Evolutionary conservation across 2,113 vertebrate genomes (phyloP).

Genomic region (Sceloporus undulatus): DNA sequence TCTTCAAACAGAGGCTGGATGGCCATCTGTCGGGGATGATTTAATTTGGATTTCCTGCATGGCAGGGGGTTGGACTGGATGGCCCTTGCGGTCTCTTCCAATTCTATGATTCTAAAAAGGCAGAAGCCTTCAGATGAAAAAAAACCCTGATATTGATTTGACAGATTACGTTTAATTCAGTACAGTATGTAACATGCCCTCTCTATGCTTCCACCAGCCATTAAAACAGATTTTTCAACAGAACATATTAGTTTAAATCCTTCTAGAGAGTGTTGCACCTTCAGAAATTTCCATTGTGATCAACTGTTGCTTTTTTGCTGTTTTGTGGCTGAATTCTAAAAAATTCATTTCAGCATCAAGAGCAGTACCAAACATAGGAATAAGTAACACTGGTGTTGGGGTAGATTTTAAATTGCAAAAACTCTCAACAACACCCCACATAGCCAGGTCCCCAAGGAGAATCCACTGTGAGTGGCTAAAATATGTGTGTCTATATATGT

Average conservation of each 20-base stretch:
- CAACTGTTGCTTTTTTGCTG: not conserved
- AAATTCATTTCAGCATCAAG: not conserved
- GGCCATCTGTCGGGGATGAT: too few species aligned
- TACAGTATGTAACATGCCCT: not conserved
- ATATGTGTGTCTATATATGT: too few species aligned
- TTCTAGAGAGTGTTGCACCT: not conserved
- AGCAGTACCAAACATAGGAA: not conserved
- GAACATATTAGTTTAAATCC: not conserved
- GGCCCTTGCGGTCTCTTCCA: too few species aligned
- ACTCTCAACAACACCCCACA: too few species aligned
- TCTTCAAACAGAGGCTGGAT: too few species aligned
- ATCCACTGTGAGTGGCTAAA: too few species aligned
- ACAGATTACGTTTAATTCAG: not conserved
- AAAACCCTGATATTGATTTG: not conserved
- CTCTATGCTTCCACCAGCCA: not conserved
- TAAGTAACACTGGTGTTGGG: not conserved
- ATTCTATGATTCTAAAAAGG: not conserved
- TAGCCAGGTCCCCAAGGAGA: too few species aligned
- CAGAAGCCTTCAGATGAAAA: not conserved
- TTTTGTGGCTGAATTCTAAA: not conserved
- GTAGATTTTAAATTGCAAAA: too few species aligned
- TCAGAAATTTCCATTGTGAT: not conserved
- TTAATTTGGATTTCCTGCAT: too few species aligned
- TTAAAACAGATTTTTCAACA: not conserved
- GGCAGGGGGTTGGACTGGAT: too few species aligned